Evolutionary conservation across 2,888 invertebrate genomes (phyloP), one percentile per base, ranked within the genome.

Genomic region (Nomada goodeniana): DNA sequence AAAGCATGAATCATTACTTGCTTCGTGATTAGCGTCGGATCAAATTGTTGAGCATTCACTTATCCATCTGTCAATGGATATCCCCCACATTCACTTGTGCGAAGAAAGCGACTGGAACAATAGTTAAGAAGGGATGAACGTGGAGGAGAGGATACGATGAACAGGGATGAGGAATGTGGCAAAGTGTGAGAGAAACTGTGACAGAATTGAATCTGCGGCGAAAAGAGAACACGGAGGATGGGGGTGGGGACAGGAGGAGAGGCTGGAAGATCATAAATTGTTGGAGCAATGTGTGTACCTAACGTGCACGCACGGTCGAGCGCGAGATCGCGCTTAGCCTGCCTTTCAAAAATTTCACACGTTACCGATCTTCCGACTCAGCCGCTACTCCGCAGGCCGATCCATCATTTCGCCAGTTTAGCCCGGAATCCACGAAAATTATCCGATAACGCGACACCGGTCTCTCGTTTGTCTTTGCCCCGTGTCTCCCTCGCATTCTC

Each of bases 261-360:
- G 44, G 76, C 69, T 79, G 74, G 82, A 80, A 75, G 82, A 72
- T 82, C 88, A 88, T 88, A 88, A 88, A 88, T 88, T 88, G 88
- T 81, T 80, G 68, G 74, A 77, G 83, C 73, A 87, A 87, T 82
- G 87, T 83, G 88, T 82, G 79, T 78, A 82, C 75, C 76, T 86
- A 85, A 89, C 80, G 75, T 79, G 83, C 69, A 76, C 83, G 76
- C 81, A 83, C 82, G 86, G 83, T 68, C 86, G 82, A 80, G 80
- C 83, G 84, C 76, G 85, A 87, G 86, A 85, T 85, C 86, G 83
- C 86, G 87, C 86, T 90, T 88, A 83, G 83, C 88, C 80, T 85
- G 81, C 77, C 86, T 88, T 88, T 88, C 86, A 88, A 88, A 88
- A 88, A 88, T 88, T 88, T 88, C 88, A 88, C 88, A 85, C 88